Evolutionary conservation across 1,140 invertebrate genomes (phyloP), one percentile per base, ranked within the genome.

Genomic region (Conus ventricosus): DNA sequence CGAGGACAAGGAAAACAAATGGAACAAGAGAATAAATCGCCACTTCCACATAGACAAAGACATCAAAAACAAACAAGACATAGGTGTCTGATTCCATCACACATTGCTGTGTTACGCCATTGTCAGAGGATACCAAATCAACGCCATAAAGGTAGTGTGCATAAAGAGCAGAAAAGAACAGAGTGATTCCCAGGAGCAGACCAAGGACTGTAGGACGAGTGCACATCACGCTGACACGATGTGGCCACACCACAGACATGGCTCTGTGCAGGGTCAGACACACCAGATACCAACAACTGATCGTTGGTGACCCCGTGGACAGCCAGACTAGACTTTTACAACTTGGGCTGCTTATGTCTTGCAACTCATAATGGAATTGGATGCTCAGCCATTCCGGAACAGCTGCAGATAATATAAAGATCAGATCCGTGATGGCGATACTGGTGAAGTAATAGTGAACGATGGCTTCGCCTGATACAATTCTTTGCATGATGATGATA

Each of bases 401-500:
- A 3, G 25, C 0, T 17, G 54, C 17, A 25, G 17, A 13, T 6
- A 13, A 23, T 17, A 84, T 11, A 17, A n/a, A 0, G 20, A 84
- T 57, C 17, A 84, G 82, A 17, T 84, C 82, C 25, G 10, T n/a
- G n/a, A 84, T 54, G 10, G 82, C 82, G 11, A 57, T 27, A 2
- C 13, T 54, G 13, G 54, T 84, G 54, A 84, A 84, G 20, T 55
- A 84, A 25, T 51, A 17, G 6, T 55, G 0, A 13, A 57, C 57
- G 4, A 60, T 20, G 3, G 82, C n/a, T 7, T 55, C 53, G 0
- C 82, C 82, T 53, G 25, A 20, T 20, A 20, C 11, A 1, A n/a
- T 54, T 84, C 54, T 55, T 6, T 53, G 53, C 82, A 84, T 84
- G n/a, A 84, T 84, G 82, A 84, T 54, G 82, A 84, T 84, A 54